Evolutionary conservation across 2,113 vertebrate genomes (phyloP), one percentile per base, ranked within the genome.

Genomic region (Cettia cetti): DNA sequence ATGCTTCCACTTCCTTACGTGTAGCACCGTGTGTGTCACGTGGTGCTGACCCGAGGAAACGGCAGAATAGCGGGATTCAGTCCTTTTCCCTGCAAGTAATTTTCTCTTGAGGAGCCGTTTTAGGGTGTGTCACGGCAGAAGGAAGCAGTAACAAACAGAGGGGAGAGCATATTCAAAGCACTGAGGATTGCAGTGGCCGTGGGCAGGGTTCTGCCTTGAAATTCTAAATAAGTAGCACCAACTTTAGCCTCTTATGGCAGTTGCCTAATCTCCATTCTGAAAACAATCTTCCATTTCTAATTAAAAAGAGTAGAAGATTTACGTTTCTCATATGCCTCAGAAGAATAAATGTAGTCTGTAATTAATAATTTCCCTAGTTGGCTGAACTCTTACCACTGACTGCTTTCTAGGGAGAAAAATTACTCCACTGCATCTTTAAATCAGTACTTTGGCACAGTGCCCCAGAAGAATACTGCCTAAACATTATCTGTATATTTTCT

Each of bases 11-110:
- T 26, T 64, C 70, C 9, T 45, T 15, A 8, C 1, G 9, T 1
- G 2, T 21, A 28, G 35, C 27, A 45, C 24, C 11, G 9, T 6
- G 16, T 5, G 39, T 1, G 2, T 1, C 0, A 54, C 19, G 14
- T 9, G 60, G 26, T 68, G 16, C 7, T 3, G 3, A 2, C 6
- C 61, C 3, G 13, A 50, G 54, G 27, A 47, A 49, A 64, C 2
- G 6, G 24, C 18, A 56, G n/a, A 26, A 18, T 1, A 56, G 49
- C 6, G 37, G 13, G 9, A 35, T 33, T 65, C 31, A 11, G 15
- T 24, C 28, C 6, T 37, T 75, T 44, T 56, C 7, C 11, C 13
- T 26, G 4, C 15, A 33, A 70, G 11, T 13, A 12, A 8, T 61
- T 65, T 27, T 45, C 33, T 54, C 42, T 44, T 19, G 20, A 68